Evolutionary conservation across 2,888 invertebrate species (phyloP).

Genomic region (Zonitis immaculata): DNA sequence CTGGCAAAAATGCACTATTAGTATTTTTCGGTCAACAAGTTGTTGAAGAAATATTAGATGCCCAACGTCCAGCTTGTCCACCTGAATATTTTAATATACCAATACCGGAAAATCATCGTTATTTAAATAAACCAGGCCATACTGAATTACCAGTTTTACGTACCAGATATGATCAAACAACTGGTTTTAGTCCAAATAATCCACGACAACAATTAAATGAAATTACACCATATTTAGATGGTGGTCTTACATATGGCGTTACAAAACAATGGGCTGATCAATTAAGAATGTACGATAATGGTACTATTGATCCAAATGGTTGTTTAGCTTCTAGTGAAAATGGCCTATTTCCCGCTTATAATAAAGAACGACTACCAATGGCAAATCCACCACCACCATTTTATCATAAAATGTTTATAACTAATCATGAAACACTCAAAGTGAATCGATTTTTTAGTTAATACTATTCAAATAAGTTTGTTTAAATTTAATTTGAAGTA

Average conservation of each 20-base stretch:
- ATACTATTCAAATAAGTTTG: constrained; percentile 25
- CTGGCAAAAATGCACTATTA: constrained; percentile 54
- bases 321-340: constrained; percentile 46
- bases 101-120: constrained; percentile 50
- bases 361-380: constrained; percentile 52
- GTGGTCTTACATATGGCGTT: constrained; percentile 57
- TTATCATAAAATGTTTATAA: constrained; percentile 45
- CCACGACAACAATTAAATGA: constrained; percentile 59
- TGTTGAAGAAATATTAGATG: constrained; percentile 59
- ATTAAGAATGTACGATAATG: constrained; percentile 50
- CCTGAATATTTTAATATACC: constrained; percentile 57
- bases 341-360: constrained; percentile 52
- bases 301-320: constrained; percentile 49
- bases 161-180: constrained; percentile 52
- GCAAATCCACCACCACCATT: constrained; percentile 57
- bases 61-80: constrained; percentile 57
- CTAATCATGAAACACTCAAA: constrained; percentile 45
- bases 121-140: constrained; percentile 34
- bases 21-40: constrained; percentile 63
- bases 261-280: constrained; percentile 57
- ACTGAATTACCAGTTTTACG: constrained; percentile 53
- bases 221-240: constrained; percentile 59
- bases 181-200: constrained; percentile 56
- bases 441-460: constrained; percentile 56
- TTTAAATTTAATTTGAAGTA: neutral